phyloP scores from a whole-genome alignment of 2,113 vertebrate genomes.

The Rhinichthys klamathensis region DNA sequence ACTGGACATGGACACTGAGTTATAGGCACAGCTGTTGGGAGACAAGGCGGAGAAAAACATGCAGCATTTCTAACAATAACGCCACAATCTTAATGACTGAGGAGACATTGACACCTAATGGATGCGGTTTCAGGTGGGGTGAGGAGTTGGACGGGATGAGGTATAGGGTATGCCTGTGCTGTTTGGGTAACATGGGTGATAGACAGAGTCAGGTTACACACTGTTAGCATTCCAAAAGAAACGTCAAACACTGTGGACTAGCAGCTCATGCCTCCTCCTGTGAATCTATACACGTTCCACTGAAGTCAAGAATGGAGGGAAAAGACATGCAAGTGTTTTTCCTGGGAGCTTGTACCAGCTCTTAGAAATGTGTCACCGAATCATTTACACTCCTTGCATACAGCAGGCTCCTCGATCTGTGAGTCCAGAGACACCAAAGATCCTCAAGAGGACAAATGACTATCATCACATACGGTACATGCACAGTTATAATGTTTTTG shows the following conservation, averaged over 20 bases:
- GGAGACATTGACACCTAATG: slow-evolving; percentile 63
- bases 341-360: slow-evolving; percentile 49
- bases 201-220: slow-evolving; percentile 70
- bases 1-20: slow-evolving; percentile 61
- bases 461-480: not conserved
- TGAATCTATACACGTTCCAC: not conserved
- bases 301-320: not conserved
- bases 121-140: slow-evolving; percentile 46
- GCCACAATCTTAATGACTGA: slow-evolving; percentile 72
- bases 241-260: slow-evolving; percentile 51
- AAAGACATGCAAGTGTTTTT: slow-evolving; percentile 39
- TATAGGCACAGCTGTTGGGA: slow-evolving; percentile 68
- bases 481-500: not conserved
- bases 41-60: slow-evolving; percentile 63
- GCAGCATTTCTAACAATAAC: slow-evolving; percentile 76
- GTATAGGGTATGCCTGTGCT: slow-evolving; percentile 46
- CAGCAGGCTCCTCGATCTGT: not conserved
- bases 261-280: slow-evolving; percentile 27
- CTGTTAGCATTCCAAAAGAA: slow-evolving; percentile 74
- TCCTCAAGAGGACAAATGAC: not conserved
- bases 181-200: slow-evolving; percentile 70
- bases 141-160: slow-evolving; percentile 46
- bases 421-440: not conserved
- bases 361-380: slow-evolving; percentile 46
- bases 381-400: not conserved